Conservation (phyloP, 2,797 vertebrate species). For the Pangasius sanitwongsei region DNA sequence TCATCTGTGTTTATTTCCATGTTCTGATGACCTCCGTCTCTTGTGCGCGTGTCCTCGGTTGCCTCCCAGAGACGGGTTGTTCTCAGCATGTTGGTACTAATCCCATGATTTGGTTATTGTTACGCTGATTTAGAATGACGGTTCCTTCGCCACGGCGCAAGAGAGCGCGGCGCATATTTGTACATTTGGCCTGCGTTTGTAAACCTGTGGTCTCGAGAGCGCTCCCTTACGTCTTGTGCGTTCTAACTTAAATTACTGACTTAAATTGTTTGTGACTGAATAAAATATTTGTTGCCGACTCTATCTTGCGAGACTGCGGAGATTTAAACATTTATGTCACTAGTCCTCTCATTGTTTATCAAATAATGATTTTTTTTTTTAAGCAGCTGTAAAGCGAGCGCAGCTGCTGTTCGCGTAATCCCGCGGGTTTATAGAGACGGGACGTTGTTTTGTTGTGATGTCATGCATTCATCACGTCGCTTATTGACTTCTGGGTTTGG, state of each 20-base stretch:
- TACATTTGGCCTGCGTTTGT: neutral
- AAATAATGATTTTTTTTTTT: constrained; percentile 63
- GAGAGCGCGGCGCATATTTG: neutral
- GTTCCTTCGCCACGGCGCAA: neutral
- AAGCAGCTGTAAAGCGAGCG: neutral
- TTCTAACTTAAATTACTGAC: neutral
- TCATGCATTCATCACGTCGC: neutral
- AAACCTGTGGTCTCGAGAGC: neutral
- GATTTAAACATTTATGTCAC: neutral
- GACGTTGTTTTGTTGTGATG: neutral
- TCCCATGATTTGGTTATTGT: neutral
- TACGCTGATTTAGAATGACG: neutral
- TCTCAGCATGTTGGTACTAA: neutral
- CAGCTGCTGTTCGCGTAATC: neutral
- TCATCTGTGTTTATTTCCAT: neutral
- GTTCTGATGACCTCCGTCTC: neutral
- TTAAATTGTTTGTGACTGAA: neutral
- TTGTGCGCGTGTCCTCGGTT: neutral
- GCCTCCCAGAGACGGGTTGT: neutral
- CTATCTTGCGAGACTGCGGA: neutral
- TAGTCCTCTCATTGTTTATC: neutral
- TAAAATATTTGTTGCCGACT: constrained; percentile 36
- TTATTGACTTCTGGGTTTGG: neutral
- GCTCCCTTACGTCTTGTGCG: neutral
- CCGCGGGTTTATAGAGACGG: neutral